Evolutionary conservation across 2,797 vertebrate genomes (phyloP).

Genomic region (Melanotaenia pygmaea): DNA sequence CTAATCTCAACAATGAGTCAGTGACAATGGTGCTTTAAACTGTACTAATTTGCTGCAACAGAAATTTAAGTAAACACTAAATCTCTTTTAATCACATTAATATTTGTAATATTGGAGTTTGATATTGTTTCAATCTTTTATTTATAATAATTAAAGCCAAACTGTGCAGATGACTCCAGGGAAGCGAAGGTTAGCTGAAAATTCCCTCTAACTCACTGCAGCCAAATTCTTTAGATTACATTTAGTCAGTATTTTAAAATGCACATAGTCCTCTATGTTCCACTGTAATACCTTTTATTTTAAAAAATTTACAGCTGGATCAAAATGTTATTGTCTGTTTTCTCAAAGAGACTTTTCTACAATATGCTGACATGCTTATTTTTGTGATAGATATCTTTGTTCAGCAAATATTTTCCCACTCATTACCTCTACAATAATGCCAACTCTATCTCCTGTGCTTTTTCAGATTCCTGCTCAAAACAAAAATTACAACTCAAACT

Average conservation of each 20-base stretch:
- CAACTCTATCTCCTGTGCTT: constrained; percentile 18
- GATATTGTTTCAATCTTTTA: background rate
- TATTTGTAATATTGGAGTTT: background rate
- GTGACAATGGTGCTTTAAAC: background rate
- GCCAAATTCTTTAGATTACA: background rate
- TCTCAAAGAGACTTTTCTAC: constrained; percentile 25
- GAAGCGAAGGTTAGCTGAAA: background rate
- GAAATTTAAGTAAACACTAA: background rate
- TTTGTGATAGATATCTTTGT: constrained; percentile 64
- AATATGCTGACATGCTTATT: constrained; percentile 63
- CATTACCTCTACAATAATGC: constrained; percentile 62
- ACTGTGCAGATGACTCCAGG: background rate
- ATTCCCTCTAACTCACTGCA: background rate
- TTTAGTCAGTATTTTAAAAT: background rate
- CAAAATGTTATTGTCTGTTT: constrained; percentile 21
- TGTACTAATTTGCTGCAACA: background rate
- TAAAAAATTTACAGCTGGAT: constrained; percentile 18
- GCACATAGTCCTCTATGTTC: background rate
- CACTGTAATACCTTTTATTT: constrained; percentile 3
- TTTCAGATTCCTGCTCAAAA: constrained; percentile 6
- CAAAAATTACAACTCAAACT: constrained; percentile 24
- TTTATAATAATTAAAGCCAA: background rate
- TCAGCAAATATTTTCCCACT: constrained; percentile 67
- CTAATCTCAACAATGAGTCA: too few relatives aligned
- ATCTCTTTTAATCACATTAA: background rate